A percentile compares a stretch with the other conserved stretches of the same genome.
Evolutionary conservation across 30 jellyfish, hydroid and myxozoan species (phyloP).

Genomic region (Cassiopea xamachana): DNA sequence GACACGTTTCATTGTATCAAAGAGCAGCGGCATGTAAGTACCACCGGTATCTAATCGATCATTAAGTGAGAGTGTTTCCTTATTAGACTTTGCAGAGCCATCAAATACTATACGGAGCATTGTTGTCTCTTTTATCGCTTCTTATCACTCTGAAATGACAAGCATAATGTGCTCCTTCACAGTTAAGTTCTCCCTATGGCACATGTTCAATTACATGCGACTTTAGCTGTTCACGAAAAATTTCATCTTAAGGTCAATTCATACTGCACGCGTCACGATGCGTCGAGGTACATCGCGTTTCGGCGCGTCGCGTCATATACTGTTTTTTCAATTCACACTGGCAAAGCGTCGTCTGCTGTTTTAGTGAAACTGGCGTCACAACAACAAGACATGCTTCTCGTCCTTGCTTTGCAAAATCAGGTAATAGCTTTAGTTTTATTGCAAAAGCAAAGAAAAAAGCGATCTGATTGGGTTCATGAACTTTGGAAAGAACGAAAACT

Average conservation of each 20-base stretch:
- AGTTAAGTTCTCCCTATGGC: neutral
- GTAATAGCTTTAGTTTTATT: too few species aligned
- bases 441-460: too few species aligned
- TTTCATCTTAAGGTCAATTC: neutral
- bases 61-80: slow-evolving; percentile 17
- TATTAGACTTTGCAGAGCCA: slow-evolving; percentile 24
- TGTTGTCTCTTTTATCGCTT: slow-evolving; percentile 30
- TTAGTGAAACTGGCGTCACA: too few species aligned
- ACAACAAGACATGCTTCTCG: too few species aligned
- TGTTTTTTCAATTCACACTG: too few species aligned
- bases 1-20: slow-evolving; percentile 6
- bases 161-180: slow-evolving; percentile 19
- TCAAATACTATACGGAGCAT: slow-evolving; percentile 43
- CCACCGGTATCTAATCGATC: slow-evolving; percentile 18
- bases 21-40: neutral
- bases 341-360: too few species aligned
- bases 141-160: slow-evolving; percentile 35
- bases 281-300: too few species aligned
- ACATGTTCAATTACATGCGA: slow-evolving; percentile 9
- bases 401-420: too few species aligned
- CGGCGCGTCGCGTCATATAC: too few species aligned
- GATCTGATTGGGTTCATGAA: too few species aligned
- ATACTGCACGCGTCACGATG: neutral
- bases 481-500: too few species aligned
- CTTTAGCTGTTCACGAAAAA: slow-evolving; percentile 11